These are phyloP conservation scores for Agrotis segetum DNA, from an alignment of 2,888 invertebrate species.

Conservation along the genomic window DNA sequence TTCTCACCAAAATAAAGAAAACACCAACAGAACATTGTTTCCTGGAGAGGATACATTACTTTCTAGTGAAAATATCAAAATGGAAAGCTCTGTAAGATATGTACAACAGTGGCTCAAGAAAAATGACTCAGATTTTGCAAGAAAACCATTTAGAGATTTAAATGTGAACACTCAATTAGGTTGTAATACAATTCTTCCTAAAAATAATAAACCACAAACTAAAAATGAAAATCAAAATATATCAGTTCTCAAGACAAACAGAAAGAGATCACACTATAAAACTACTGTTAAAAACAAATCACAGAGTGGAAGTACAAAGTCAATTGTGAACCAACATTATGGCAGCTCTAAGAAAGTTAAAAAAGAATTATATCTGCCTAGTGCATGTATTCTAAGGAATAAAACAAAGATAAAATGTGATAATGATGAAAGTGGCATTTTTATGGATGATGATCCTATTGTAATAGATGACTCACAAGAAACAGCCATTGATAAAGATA, in stretches of 20 bases:
- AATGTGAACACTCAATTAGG: conserved; percentile 72
- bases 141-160: conserved; percentile 81
- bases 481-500: conserved; percentile 80
- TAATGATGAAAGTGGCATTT: conserved; percentile 81
- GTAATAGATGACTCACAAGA: conserved; percentile 79
- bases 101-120: conserved; percentile 83
- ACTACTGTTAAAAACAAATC: conserved; percentile 39
- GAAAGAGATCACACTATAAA: conserved; percentile 66
- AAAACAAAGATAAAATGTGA: conserved; percentile 44
- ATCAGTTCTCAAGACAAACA: conserved; percentile 32
- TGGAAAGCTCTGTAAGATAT: conserved; percentile 77
- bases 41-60: conserved; percentile 76
- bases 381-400: conserved; percentile 8
- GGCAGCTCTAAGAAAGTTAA: conserved; percentile 41
- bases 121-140: conserved; percentile 68
- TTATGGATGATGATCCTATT: conserved; percentile 77
- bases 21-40: conserved; percentile 64
- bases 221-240: conserved; percentile 29
- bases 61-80: conserved; percentile 63
- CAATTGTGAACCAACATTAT: conserved; percentile 7
- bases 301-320: conserved; percentile 22
- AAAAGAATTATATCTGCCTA: conserved; percentile 16
- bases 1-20: conserved; percentile 73
- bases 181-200: conserved; percentile 6
- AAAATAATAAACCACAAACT: conserved; percentile 34